These are phyloP conservation scores for Rhincodon typus DNA, from an alignment of 2,797 vertebrate species.

Conservation along the genomic window DNA sequence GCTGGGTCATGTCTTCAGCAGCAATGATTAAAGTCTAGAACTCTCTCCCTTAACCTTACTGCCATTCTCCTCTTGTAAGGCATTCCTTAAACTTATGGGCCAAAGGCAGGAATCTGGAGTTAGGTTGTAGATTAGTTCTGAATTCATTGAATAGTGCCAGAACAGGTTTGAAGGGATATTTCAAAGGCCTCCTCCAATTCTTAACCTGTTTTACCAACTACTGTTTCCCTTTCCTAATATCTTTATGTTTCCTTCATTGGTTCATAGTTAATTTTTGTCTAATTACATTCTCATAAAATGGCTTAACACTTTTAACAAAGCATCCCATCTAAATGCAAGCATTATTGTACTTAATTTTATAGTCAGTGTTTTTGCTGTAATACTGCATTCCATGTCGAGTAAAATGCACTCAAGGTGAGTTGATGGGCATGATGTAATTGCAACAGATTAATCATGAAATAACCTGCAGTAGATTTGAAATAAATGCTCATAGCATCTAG, in stretches of 20 bases:
- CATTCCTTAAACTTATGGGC: no score
- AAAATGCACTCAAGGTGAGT: not conserved
- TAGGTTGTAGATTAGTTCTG: no score
- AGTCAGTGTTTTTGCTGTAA: not conserved
- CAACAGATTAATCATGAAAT: not conserved
- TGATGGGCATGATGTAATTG: not conserved
- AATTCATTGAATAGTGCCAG: not conserved
- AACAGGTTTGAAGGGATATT: not conserved
- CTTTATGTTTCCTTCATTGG: not conserved
- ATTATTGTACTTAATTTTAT: not conserved
- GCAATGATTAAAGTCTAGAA: no score
- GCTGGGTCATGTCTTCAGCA: no score
- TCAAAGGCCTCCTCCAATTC: no score
- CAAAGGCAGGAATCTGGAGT: no score
- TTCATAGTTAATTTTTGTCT: not conserved
- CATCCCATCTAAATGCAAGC: not conserved
- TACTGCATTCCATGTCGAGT: not conserved
- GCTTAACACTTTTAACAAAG: not conserved
- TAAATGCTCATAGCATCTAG: not conserved
- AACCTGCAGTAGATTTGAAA: not conserved
- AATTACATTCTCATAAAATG: not conserved
- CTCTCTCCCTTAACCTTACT: no score
- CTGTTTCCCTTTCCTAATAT: not conserved
- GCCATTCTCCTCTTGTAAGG: no score
- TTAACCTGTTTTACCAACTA: not conserved